A percentile compares a stretch with the other conserved stretches of the same genome.
These are phyloP conservation scores for Urocyon cinereoargenteus DNA, from an alignment of 2,797 vertebrate species.

Conservation along the genomic window DNA sequence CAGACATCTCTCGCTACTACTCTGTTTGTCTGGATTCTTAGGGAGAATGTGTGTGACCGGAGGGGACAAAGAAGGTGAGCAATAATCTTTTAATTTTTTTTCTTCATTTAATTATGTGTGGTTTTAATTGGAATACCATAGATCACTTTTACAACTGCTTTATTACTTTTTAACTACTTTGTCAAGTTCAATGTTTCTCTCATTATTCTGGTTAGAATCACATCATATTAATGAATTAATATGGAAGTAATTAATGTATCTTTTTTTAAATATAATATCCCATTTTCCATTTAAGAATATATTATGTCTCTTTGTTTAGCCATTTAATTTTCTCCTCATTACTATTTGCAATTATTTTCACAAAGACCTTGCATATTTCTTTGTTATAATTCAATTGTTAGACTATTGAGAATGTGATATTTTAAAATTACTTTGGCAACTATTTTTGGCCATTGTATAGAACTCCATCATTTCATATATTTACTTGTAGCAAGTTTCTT, in stretches of 20 bases:
- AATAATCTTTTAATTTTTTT: background rate
- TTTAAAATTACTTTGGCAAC: constrained; percentile 32
- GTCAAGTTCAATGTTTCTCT: background rate
- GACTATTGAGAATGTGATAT: background rate
- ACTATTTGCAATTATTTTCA: constrained; percentile 36
- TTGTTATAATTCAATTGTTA: constrained; percentile 21
- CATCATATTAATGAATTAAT: background rate
- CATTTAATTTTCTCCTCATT: constrained; percentile 36
- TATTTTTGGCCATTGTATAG: background rate
- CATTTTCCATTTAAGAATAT: constrained; percentile 32
- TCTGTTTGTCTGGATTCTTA: background rate
- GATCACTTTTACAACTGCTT: background rate
- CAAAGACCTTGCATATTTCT: background rate
- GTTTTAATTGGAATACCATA: constrained; percentile 32
- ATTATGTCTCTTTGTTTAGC: background rate
- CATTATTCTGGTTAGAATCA: constrained; percentile 28
- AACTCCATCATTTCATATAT: background rate
- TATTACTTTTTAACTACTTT: constrained; percentile 27
- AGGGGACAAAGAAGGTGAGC: background rate
- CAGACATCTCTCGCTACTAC: background rate
- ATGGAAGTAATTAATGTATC: constrained; percentile 47
- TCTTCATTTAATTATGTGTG: background rate
- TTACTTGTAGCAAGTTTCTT: background rate
- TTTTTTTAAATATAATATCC: background rate
- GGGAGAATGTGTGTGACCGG: background rate